Conservation (phyloP, 2,888 invertebrate species). For the Drosophila imparisetae region DNA sequence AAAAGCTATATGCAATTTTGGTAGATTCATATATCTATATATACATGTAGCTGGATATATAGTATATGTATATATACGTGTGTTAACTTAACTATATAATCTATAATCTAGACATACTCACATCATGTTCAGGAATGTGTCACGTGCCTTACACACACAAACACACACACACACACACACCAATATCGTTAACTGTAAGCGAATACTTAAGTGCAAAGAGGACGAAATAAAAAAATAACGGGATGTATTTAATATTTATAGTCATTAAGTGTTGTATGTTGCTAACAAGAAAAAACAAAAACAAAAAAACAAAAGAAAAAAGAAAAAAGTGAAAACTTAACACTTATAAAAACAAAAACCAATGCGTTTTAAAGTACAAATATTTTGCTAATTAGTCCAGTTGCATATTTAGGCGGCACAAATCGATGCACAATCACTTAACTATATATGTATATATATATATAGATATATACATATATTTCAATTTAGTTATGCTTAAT, state of each 20-base stretch:
- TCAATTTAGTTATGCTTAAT: slow-evolving; percentile 50
- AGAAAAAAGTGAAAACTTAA: not conserved
- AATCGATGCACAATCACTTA: slow-evolving; percentile 55
- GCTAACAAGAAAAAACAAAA: slow-evolving; percentile 46
- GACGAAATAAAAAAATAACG: slow-evolving; percentile 1
- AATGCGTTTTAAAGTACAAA: slow-evolving; percentile 71
- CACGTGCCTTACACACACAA: slow-evolving; percentile 65
- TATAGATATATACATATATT: slow-evolving; percentile 27
- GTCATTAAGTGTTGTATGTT: slow-evolving; percentile 71
- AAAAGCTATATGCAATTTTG: not conserved
- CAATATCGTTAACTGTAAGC: slow-evolving; percentile 57
- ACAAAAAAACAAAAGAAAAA: slow-evolving; percentile 7
- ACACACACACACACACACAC: slow-evolving; percentile 24
- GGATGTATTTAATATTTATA: slow-evolving; percentile 77
- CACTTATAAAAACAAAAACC: slow-evolving; percentile 20
- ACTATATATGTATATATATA: slow-evolving; percentile 19
- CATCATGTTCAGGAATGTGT: slow-evolving; percentile 80
- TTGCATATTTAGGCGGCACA: slow-evolving; percentile 65
- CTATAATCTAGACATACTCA: slow-evolving; percentile 53
- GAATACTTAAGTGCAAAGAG: slow-evolving; percentile 58
- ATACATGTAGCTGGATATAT: slow-evolving; percentile 10
- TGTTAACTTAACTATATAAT: slow-evolving; percentile 27
- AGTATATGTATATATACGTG: slow-evolving; percentile 11
- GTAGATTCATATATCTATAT: slow-evolving; percentile 13
- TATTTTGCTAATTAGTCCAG: slow-evolving; percentile 69